Evolutionary conservation across 2,797 vertebrate species (phyloP).

Genomic region (Austrolebias charrua): DNA sequence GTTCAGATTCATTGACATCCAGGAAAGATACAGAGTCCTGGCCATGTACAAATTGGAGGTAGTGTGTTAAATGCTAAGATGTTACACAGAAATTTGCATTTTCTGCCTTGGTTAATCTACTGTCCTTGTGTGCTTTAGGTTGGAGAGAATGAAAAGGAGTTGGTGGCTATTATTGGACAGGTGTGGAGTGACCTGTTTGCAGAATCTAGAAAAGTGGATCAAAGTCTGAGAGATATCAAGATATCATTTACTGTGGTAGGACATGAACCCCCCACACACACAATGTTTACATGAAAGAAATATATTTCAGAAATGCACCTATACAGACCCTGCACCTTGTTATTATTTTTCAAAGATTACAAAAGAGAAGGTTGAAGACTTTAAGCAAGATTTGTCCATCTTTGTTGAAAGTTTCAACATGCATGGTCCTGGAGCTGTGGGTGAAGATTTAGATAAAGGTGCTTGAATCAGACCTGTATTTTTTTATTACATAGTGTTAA

Average conservation of each 20-base stretch:
- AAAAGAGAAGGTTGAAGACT: slow-evolving; percentile 78
- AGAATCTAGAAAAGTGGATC: slow-evolving; percentile 82
- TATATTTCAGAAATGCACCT: not conserved
- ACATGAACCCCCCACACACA: not conserved
- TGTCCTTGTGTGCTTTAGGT: slow-evolving; percentile 68
- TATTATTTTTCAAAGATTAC: slow-evolving; percentile 78
- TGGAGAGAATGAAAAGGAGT: slow-evolving; percentile 77
- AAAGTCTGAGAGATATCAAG: slow-evolving; percentile 83
- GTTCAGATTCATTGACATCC: slow-evolving; percentile 82
- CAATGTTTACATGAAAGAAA: not conserved
- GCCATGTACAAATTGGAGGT: slow-evolving; percentile 85
- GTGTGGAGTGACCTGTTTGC: slow-evolving; percentile 82
- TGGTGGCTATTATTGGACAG: slow-evolving; percentile 71
- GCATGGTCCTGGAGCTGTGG: slow-evolving; percentile 89
- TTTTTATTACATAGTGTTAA: not conserved
- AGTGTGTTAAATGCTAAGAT: slow-evolving; percentile 39
- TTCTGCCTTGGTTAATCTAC: not conserved
- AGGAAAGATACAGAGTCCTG: slow-evolving; percentile 90
- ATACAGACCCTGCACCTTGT: not conserved
- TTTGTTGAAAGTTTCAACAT: slow-evolving; percentile 84
- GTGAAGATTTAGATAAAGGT: slow-evolving; percentile 92
- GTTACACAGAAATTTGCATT: slow-evolving; percentile 8
- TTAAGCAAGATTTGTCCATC: slow-evolving; percentile 74
- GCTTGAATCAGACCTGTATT: slow-evolving; percentile 6
- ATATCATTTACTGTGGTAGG: slow-evolving; percentile 86